These are phyloP conservation scores for Penelope pileata DNA, from an alignment of 2,113 vertebrate genomes.

Conservation along the genomic window DNA sequence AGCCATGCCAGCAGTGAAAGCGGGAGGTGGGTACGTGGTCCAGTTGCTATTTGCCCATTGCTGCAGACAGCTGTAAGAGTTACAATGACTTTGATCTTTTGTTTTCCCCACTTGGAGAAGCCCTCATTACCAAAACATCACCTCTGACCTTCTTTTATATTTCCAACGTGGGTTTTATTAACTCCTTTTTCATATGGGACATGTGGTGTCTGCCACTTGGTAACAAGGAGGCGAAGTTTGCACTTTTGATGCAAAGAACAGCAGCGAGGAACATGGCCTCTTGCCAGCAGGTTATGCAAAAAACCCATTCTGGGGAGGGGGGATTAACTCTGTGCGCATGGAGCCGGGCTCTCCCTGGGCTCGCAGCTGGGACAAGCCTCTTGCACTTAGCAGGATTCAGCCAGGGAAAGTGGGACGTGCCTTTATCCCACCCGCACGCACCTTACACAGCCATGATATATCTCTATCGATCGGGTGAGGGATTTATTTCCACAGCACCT, in stretches of 20 bases:
- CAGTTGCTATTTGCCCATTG: background rate
- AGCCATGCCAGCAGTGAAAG: background rate
- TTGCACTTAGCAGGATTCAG: background rate
- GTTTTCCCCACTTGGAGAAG: constrained; percentile 68
- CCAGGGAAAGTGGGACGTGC: background rate
- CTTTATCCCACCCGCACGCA: background rate
- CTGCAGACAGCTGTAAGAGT: constrained; percentile 48
- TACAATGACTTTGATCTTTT: constrained; percentile 63
- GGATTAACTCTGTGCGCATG: background rate
- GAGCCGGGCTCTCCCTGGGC: background rate
- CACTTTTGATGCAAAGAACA: constrained; percentile 51
- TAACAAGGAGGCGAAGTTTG: constrained; percentile 37
- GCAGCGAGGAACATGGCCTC: background rate
- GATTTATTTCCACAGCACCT: constrained; percentile 38
- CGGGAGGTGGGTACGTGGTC: background rate
- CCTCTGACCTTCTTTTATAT: constrained; percentile 72
- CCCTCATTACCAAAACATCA: constrained; percentile 64
- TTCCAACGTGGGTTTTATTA: constrained; percentile 72
- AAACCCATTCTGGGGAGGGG: background rate
- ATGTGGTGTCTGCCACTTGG: constrained; percentile 56
- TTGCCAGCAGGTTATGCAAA: background rate
- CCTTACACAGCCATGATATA: background rate
- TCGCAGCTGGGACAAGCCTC: background rate
- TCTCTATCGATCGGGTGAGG: background rate
- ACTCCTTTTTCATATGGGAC: constrained; percentile 72